Evolutionary conservation across 92 coral and sea anemone species (phyloP), one percentile per base, ranked within the genome.

Genomic region (Zoanthus sansibaricus): DNA sequence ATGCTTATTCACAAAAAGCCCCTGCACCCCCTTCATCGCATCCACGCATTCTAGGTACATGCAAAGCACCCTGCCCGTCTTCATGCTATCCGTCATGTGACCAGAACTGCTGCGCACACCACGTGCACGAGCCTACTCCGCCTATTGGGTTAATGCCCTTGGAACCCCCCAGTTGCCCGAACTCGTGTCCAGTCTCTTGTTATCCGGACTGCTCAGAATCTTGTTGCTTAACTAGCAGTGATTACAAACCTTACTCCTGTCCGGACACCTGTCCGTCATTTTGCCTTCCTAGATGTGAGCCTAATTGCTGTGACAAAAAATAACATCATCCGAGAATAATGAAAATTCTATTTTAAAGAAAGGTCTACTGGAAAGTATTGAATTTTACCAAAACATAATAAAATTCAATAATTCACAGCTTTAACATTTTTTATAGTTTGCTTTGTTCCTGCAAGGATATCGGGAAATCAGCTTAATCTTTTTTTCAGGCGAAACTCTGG

Each of bases 91-190:
- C 85, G 21, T 10, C 12, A 10, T 80, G 85, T 80, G 85, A 80
- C 62, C 85, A 80, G 44, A 64, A 42, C 45, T 80, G 85, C 14
- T 80, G 85, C 3, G 85, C 85, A 7, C 85, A 80, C 47, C 72
- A 80, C 21, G 75, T 80, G 61, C 85, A 80, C 59, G 85, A 80
- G 73, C 85, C 85, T 13, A 64, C 85, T 6, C 85, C 85, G 6
- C 85, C 75, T 12, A 11, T 80, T 32, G 85, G 85, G 9, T 61
- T 80, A 3, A 46, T 80, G 75, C 85, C 85, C 20, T 31, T 80
- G 9, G 61, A 10, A 0, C 74, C 85, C 15, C 85, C 85, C 59
- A 80, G 61, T 13, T 80, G 85, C 15, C 85, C 85, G 61, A 15
- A n/a, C 42, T 80, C 85, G 18, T 80, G 85, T 47, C 73, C 85